Base-by-base conservation (phyloP, 2,113 vertebrate genomes). In the Gymnarchus niloticus region DNA sequence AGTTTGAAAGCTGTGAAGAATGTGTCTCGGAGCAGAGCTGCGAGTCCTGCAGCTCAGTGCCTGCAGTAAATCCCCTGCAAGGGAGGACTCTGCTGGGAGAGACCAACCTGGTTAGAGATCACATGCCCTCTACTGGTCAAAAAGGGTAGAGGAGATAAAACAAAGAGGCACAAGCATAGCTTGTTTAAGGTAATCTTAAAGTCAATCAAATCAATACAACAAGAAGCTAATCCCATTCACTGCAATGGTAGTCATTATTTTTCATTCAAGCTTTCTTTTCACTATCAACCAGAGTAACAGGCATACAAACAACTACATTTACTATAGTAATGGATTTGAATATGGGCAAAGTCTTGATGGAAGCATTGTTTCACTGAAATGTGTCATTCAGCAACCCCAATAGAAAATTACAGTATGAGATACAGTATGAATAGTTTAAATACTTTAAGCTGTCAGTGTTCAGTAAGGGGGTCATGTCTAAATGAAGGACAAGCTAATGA, bases 81-180 rank as follows among this genome's bases (percentile, higher is more conserved):
- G 85, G 87, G 86, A 86, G 86, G 83, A 86, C 65, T 83, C 52
- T 89, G 57, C 88, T 54, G 73, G 84, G 84, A 59, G 88, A 84
- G 46, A 73, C 17, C 85, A 87, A 76, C 44, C 83, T 87, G 21
- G 69, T 87, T 88, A 23, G 89, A 91, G 87, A 85, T 85, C 73
- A 88, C 49, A 59, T 87, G 91, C 93, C 92, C 90, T 93, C 93
- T 93, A 88, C 91, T 93, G 91, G 91, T 57, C 48, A 86, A 85
- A 83, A 69, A 44, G 28, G 87, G 83, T 87, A 14, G 88, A 76
- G 85, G 0, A 85, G 69, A 49, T 33, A 21, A 17, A 37, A 69
- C 49, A 44, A 6, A 61, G 77, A 19, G 23, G 10, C 51, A 8
- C 19, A 51, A 56, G 52, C 25, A 85, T 19, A n/a, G 57, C 56